Conservation (phyloP, 1,140 invertebrate genomes). For the Magallana gigas region DNA sequence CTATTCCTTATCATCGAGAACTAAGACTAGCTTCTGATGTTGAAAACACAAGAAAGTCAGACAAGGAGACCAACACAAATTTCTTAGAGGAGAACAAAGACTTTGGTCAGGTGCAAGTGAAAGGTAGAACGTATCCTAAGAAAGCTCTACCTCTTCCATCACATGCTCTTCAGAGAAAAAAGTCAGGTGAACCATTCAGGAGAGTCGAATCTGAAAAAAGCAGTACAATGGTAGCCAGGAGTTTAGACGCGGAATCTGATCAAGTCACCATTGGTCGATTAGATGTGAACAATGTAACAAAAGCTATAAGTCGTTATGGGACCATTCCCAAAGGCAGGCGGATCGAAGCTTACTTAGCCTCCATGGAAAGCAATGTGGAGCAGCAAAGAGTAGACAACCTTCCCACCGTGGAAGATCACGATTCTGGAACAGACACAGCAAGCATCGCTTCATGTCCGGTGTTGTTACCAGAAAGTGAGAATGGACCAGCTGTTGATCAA, state of each 20-base stretch:
- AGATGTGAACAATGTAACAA: slow-evolving; percentile 97
- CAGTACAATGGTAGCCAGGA: slow-evolving; percentile 33
- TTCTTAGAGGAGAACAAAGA: slow-evolving; percentile 61
- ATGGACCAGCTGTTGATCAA: slow-evolving; percentile 46
- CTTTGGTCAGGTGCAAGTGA: slow-evolving; percentile 52
- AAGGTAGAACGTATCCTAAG: slow-evolving; percentile 70
- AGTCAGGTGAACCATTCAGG: slow-evolving; percentile 56
- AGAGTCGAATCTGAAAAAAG: not conserved
- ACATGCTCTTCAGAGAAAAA: slow-evolving; percentile 65
- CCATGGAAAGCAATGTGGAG: slow-evolving; percentile 81
- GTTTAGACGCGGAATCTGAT: slow-evolving; percentile 60
- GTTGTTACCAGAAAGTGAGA: slow-evolving; percentile 57
- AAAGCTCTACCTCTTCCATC: slow-evolving; percentile 72
- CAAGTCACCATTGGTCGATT: slow-evolving; percentile 81
- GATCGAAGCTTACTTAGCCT: slow-evolving; percentile 97
- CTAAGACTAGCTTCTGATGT: slow-evolving; percentile 45
- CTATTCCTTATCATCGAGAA: slow-evolving; percentile 52
- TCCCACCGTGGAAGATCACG: slow-evolving; percentile 67
- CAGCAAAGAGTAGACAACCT: slow-evolving; percentile 61
- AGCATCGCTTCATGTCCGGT: slow-evolving; percentile 72
- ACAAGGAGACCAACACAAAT: slow-evolving; percentile 63
- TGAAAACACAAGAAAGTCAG: slow-evolving; percentile 56
- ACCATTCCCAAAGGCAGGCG: slow-evolving; percentile 95
- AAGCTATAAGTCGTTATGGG: slow-evolving; percentile 97
- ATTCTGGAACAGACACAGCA: slow-evolving; percentile 73